phyloP scores from a whole-genome alignment of 2,888 invertebrate genomes.

The Pilophorus perplexus region DNA sequence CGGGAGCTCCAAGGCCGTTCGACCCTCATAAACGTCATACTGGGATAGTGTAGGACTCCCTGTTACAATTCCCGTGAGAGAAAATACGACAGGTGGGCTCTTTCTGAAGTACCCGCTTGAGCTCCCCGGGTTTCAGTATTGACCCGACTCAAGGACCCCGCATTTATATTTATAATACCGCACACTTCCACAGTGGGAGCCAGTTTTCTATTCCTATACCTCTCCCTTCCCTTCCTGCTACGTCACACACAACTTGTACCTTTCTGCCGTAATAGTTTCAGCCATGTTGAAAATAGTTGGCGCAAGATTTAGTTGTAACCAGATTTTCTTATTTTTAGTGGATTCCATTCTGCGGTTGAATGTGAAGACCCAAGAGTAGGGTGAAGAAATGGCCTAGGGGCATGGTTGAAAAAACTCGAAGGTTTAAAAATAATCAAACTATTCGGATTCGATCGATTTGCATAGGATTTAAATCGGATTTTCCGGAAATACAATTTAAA shows the following conservation, averaged over 20 bases:
- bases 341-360: too few species aligned
- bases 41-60: too few species aligned
- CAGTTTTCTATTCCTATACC: constrained; percentile 8
- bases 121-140: background rate
- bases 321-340: background rate
- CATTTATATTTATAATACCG: background rate
- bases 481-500: too few species aligned
- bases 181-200: background rate
- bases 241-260: background rate
- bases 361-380: too few species aligned
- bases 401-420: too few species aligned
- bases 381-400: too few species aligned
- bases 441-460: too few species aligned
- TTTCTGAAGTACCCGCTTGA: too few species aligned
- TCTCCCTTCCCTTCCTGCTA: background rate
- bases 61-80: background rate
- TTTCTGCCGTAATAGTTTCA: background rate
- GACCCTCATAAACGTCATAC: too few species aligned
- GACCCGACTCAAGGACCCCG: constrained; percentile 1
- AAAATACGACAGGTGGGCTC: background rate
- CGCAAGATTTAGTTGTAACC: background rate
- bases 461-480: too few species aligned
- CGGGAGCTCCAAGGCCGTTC: too few species aligned
- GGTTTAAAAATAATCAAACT: too few species aligned
- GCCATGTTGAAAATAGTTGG: background rate